Base-by-base conservation (phyloP, 2,797 vertebrate genomes). In the Sebastes oblongus region DNA sequence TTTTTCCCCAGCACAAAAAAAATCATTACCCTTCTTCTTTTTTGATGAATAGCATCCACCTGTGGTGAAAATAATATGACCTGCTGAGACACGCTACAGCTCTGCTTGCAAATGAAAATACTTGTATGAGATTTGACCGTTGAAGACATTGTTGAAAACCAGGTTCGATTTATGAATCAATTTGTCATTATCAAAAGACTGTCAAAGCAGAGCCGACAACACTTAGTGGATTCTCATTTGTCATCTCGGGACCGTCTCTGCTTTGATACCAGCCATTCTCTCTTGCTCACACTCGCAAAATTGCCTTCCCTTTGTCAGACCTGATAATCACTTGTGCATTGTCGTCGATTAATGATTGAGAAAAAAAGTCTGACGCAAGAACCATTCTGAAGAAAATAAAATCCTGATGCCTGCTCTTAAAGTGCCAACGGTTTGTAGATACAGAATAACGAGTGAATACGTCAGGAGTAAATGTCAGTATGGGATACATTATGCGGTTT, bases 141-240 rank as follows among this genome's bases (percentile, higher is more conserved):
- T 80, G 66, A 81, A 68, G 72, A 85, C 82, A 34, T 50, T 75
- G 76, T 66, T 74, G 78, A 80, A 88, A 85, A 85, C 65, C 75
- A 74, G 69, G 27, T 83, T 83, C 34, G 56, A 90, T 89, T 88
- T 84, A 84, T 85, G 68, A 90, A 86, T 88, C 86, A 86, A 89
- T 90, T 75, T 88, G 85, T 90, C 83, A 81, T 83, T 78, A 84
- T 88, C 88, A 85, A 66, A 65, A 87, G 76, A 20, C 42, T 50
- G 77, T 83, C 80, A 86, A 75, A 82, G 73, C 78, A 65, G 77
- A 78, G 52, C 64, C 11, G 74, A 68, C 78, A 20, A 46, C 10
- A n/a, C 64, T 84, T 70, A 77, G 78, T 46, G 72, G 75, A 64
- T 80, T 86, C 79, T 88, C 83, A 84, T 85, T 87, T 75, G 73